Evolutionary conservation across 2,888 invertebrate genomes (phyloP).

Genomic region (Biston betularia): DNA sequence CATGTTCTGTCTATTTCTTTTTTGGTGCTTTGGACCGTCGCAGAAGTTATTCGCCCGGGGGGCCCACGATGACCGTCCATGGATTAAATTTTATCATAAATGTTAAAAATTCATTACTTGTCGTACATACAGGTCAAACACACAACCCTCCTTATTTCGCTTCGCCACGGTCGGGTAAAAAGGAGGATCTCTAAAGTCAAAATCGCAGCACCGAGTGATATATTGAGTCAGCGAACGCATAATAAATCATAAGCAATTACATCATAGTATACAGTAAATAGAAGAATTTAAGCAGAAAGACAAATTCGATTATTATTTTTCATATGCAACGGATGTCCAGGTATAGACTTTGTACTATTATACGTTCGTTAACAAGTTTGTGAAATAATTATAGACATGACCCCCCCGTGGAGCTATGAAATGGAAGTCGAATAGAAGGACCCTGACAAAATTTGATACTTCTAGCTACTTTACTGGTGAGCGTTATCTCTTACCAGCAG

Average conservation of each 20-base stretch:
- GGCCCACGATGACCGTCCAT: slow-evolving; percentile 51
- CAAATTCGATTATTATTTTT: neutral
- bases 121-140: too few species aligned
- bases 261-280: neutral
- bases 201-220: neutral
- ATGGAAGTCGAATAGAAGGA: too few species aligned
- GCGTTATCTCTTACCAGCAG: too few species aligned
- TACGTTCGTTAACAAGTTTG: too few species aligned
- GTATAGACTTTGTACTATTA: too few species aligned
- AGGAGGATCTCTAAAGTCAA: neutral
- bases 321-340: too few species aligned
- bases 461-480: too few species aligned
- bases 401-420: too few species aligned
- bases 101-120: too few species aligned
- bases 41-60: slow-evolving; percentile 43
- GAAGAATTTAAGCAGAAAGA: neutral
- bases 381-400: too few species aligned
- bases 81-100: too few species aligned
- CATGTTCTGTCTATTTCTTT: slow-evolving; percentile 24
- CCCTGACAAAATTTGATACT: too few species aligned
- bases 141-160: neutral
- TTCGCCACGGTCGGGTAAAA: neutral
- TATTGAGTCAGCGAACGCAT: slow-evolving; percentile 54
- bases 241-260: slow-evolving; percentile 71
- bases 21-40: slow-evolving; percentile 36